Evolutionary conservation across 1,140 invertebrate species (phyloP).

Genomic region (Zaprionus kolodkinae): DNA sequence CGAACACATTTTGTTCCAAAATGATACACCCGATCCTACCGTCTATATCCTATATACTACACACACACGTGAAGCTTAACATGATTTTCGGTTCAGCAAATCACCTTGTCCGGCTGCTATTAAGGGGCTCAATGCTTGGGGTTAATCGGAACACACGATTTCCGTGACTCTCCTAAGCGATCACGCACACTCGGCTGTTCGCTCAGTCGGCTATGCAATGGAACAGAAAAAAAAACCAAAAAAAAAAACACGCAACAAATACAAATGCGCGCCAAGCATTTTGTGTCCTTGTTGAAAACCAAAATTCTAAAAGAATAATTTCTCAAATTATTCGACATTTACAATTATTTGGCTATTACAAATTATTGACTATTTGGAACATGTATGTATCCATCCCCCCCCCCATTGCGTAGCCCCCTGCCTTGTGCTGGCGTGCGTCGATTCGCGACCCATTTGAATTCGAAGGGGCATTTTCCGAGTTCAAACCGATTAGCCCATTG

Average conservation of each 20-base stretch:
- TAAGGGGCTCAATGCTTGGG: constrained; percentile 79
- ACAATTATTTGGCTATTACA: constrained; percentile 48
- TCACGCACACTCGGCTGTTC: constrained; percentile 17
- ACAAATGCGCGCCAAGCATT: constrained; percentile 56
- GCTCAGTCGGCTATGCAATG: constrained; percentile 58
- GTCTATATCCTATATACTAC: not conserved
- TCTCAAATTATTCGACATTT: constrained; percentile 40
- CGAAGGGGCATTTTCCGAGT: constrained; percentile 48
- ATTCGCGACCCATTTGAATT: constrained; percentile 36
- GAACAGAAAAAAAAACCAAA: constrained; percentile 24
- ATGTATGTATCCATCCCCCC: constrained; percentile 8
- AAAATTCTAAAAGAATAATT: constrained; percentile 27
- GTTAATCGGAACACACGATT: constrained; percentile 75
- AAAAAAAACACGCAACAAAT: constrained; percentile 4
- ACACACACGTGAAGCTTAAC: constrained; percentile 28
- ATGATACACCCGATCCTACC: not conserved
- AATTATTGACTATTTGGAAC: constrained; percentile 29
- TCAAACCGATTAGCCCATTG: constrained; percentile 64
- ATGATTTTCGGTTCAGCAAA: constrained; percentile 65
- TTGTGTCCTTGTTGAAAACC: constrained; percentile 19
- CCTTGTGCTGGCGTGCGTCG: constrained; percentile 23
- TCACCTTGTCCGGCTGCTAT: constrained; percentile 74
- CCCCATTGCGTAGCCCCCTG: constrained; percentile 58
- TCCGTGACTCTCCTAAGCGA: constrained; percentile 61
- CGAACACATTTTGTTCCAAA: constrained; percentile 18